Conservation (phyloP, 1,140 invertebrate genomes). For the Lepidostoma basale region DNA sequence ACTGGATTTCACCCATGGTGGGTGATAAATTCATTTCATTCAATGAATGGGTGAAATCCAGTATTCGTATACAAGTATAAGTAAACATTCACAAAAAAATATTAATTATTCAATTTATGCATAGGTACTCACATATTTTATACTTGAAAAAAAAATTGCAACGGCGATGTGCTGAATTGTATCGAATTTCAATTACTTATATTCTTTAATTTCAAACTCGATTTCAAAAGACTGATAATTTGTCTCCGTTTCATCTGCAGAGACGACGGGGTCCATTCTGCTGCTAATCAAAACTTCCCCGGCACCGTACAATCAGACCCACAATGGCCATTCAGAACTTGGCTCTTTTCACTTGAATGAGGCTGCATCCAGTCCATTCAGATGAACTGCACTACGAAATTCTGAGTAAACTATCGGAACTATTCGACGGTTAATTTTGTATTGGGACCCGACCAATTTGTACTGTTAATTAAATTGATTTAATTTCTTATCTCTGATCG, state of each 20-base stretch:
- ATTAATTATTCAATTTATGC: too few species aligned
- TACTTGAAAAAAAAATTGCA: neutral
- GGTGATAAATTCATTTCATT: too few species aligned
- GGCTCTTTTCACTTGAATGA: neutral
- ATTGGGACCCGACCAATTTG: too few species aligned
- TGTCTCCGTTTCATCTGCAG: slow-evolving; percentile 17
- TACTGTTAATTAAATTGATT: neutral
- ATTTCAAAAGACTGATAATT: too few species aligned
- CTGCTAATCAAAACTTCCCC: slow-evolving; percentile 20
- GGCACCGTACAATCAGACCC: neutral
- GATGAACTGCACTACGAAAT: neutral
- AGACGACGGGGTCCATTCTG: neutral
- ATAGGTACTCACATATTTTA: too few species aligned
- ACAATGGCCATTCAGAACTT: slow-evolving; percentile 21
- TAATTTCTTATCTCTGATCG: neutral
- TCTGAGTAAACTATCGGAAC: neutral
- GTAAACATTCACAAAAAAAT: too few species aligned
- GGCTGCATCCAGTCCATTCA: neutral
- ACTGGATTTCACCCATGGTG: too few species aligned
- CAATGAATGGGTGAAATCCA: too few species aligned
- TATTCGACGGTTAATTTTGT: too few species aligned
- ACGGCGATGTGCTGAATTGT: neutral
- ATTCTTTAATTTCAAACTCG: too few species aligned
- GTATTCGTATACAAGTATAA: too few species aligned
- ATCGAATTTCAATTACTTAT: neutral